A percentile compares a stretch with the other conserved stretches of the same genome.
These are phyloP conservation scores for Oreochromis mossambicus DNA, from an alignment of 2,797 vertebrate genomes.

Conservation along the genomic window DNA sequence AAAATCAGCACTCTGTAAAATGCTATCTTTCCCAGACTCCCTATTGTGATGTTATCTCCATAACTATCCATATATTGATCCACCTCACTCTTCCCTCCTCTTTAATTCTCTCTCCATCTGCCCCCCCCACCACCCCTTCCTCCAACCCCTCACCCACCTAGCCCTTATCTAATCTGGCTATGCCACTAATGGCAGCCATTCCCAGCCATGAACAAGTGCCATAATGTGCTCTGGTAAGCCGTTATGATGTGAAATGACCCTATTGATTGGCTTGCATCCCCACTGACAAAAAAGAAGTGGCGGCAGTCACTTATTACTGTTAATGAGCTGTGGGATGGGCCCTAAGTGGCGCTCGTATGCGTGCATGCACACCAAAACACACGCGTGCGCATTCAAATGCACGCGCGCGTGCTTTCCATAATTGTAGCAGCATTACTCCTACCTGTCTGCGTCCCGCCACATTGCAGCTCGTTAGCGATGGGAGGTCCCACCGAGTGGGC, in stretches of 20 bases:
- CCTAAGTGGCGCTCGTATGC: slow-evolving; percentile 58
- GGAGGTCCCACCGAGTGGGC: slow-evolving; percentile 61
- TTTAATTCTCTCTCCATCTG: slow-evolving; percentile 76
- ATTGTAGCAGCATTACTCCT: slow-evolving; percentile 54
- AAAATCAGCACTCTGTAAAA: slow-evolving; percentile 47
- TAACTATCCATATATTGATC: slow-evolving; percentile 76
- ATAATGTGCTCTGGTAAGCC: slow-evolving; percentile 77
- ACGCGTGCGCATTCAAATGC: neutral
- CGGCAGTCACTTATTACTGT: slow-evolving; percentile 79
- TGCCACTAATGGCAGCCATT: slow-evolving; percentile 74
- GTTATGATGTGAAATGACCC: slow-evolving; percentile 83
- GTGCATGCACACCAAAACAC: neutral
- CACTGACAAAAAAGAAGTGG: slow-evolving; percentile 79
- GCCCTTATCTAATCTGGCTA: slow-evolving; percentile 76
- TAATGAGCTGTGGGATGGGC: slow-evolving; percentile 79
- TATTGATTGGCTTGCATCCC: slow-evolving; percentile 80
- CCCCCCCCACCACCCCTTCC: slow-evolving; percentile 14
- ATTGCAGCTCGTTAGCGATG: slow-evolving; percentile 54
- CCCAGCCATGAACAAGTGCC: slow-evolving; percentile 74
- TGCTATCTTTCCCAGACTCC: slow-evolving; percentile 63
- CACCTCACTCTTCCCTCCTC: slow-evolving; percentile 58
- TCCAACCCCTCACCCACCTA: slow-evolving; percentile 36
- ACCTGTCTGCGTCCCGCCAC: slow-evolving; percentile 61
- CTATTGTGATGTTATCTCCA: slow-evolving; percentile 73
- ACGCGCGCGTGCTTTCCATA: slow-evolving; percentile 39